A percentile compares a stretch with the other conserved stretches of the same genome.
phyloP scores from a whole-genome alignment of 1,140 invertebrate genomes.

The Ips nitidus region DNA sequence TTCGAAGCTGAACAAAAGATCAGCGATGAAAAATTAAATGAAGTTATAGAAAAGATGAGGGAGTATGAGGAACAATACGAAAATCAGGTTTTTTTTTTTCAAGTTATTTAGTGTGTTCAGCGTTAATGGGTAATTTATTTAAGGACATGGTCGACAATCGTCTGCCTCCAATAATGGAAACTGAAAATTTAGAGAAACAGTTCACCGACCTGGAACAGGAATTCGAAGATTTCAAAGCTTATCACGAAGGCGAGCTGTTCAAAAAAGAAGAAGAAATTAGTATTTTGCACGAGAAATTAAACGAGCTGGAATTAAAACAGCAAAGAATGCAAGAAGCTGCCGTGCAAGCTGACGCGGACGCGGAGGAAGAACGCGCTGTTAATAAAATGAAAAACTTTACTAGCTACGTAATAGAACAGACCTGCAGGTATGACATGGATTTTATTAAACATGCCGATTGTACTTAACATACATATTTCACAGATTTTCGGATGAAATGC shows the following conservation, averaged over 20 bases:
- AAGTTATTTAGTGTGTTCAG: neutral
- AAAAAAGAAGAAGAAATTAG: conserved; percentile 60
- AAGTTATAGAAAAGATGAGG: conserved; percentile 71
- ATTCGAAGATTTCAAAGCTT: conserved; percentile 59
- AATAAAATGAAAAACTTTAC: conserved; percentile 44
- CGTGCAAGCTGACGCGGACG: conserved; percentile 39
- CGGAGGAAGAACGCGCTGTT: conserved; percentile 34
- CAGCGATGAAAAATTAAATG: conserved; percentile 74
- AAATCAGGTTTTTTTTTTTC: conserved; percentile 45
- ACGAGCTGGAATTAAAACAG: conserved; percentile 41
- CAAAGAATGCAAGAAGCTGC: conserved; percentile 34
- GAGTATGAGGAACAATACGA: conserved; percentile 80
- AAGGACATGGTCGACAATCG: conserved; percentile 51
- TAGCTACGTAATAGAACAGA: conserved; percentile 38
- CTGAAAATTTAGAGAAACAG: conserved; percentile 70
- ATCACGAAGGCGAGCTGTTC: conserved; percentile 54
- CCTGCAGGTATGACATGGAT: conserved; percentile 9
- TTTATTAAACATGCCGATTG: neutral
- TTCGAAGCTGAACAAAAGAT: conserved; percentile 75
- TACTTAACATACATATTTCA: neutral
- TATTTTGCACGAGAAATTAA: conserved; percentile 57
- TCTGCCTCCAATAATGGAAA: conserved; percentile 76
- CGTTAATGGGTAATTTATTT: neutral
- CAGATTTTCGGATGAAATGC: conserved; percentile 35
- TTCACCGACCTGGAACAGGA: conserved; percentile 73